A percentile compares a stretch with the other conserved stretches of the same genome.
Conservation (phyloP, 2,113 vertebrate genomes). For the Sturnira hondurensis region DNA sequence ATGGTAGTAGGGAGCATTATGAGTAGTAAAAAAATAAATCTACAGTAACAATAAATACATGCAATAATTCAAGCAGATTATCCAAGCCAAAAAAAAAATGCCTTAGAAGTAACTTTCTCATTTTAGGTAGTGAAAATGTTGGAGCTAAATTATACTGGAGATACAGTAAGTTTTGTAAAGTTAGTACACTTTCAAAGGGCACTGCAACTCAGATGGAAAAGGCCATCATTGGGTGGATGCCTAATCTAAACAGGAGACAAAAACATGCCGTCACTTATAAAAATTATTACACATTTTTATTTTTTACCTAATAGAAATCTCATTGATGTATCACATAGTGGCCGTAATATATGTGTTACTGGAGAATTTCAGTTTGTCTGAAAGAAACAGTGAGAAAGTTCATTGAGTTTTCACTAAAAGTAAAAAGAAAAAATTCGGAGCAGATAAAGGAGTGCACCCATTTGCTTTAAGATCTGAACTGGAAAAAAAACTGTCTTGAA, state of each 20-base stretch:
- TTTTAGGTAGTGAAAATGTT: not conserved
- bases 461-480: not conserved
- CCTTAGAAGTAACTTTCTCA: not conserved
- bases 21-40: not conserved
- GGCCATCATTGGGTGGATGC: not conserved
- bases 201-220: not conserved
- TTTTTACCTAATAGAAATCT: not conserved
- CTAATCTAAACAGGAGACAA: not conserved
- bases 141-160: not conserved
- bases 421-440: conserved; percentile 2
- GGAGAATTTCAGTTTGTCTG: not conserved
- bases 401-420: not conserved
- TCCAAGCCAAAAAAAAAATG: not conserved
- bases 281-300: not conserved
- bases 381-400: not conserved
- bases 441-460: not conserved
- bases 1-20: not conserved
- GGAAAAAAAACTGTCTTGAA: not conserved
- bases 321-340: not conserved
- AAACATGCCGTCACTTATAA: not conserved
- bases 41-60: not conserved
- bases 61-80: not conserved
- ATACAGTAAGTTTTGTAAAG: not conserved
- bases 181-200: not conserved
- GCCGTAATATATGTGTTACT: not conserved